A percentile compares a stretch with the other conserved stretches of the same genome.
Conservation (phyloP, 2,113 vertebrate genomes). For the Lophura nycthemera region DNA sequence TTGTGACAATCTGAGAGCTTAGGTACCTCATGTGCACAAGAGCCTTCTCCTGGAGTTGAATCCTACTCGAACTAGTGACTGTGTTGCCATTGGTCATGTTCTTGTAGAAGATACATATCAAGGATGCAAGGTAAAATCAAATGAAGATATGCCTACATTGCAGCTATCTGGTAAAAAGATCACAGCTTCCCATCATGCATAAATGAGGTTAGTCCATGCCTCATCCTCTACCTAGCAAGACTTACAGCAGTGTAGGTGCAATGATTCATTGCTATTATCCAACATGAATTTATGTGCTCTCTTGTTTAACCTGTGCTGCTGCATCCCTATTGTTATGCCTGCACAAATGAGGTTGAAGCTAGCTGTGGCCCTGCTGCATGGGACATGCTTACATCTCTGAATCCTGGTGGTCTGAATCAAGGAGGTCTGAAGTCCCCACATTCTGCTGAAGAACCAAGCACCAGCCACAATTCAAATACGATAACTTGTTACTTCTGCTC, state of each 20-base stretch:
- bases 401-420: background rate
- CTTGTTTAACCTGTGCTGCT: background rate
- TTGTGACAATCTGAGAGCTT: fast-evolving
- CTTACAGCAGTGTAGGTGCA: background rate
- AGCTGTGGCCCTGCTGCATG: background rate
- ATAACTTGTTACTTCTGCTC: background rate
- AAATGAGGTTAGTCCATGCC: background rate
- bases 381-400: background rate
- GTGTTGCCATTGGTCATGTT: background rate
- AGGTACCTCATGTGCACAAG: fast-evolving
- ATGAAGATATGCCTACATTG: background rate
- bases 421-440: background rate
- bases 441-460: background rate
- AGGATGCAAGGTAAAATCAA: background rate
- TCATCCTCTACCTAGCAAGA: background rate
- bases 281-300: background rate
- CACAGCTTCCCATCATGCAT: background rate
- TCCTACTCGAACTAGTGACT: background rate
- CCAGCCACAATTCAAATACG: background rate
- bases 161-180: background rate
- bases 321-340: background rate
- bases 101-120: background rate
- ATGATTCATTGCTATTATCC: background rate
- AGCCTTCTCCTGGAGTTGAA: background rate
- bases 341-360: background rate